Evolutionary conservation across 2,888 invertebrate genomes (phyloP).

Genomic region (Hylaea fasciaria): DNA sequence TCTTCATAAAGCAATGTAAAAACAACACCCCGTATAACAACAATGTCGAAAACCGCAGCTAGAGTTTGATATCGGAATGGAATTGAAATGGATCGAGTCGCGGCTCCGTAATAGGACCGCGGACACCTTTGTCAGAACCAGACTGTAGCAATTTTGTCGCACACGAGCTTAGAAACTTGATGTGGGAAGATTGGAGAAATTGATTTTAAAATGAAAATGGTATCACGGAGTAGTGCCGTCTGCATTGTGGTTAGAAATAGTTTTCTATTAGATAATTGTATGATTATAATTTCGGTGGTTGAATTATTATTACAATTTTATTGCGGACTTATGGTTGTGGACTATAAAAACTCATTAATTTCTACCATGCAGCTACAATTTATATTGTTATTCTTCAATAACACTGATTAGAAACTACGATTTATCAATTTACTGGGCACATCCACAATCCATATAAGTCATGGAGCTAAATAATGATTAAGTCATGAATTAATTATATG

Average conservation of each 20-base stretch:
- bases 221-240: not conserved
- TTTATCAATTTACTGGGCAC: no score
- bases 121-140: slow-evolving; percentile 5
- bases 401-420: no score
- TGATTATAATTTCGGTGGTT: not conserved
- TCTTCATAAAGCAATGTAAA: no score
- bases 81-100: slow-evolving; percentile 45
- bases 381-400: no score
- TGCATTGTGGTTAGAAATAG: not conserved
- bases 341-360: no score
- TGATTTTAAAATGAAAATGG: slow-evolving; percentile 7
- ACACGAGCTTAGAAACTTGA: not conserved
- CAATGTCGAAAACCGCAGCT: slow-evolving; percentile 47
- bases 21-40: slow-evolving; percentile 43
- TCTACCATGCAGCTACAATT: no score
- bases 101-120: slow-evolving; percentile 38
- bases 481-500: no score
- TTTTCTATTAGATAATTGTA: not conserved
- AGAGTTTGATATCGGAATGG: slow-evolving; percentile 55
- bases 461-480: no score
- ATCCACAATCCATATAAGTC: no score
- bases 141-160: slow-evolving; percentile 16
- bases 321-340: no score
- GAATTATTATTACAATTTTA: not conserved
- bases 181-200: slow-evolving; percentile 2